Percentiles rank a stretch among this genome's conserved stretches.
These are phyloP conservation scores for Strigops habroptila DNA, from an alignment of 2,113 vertebrate species.

Conservation along the genomic window DNA sequence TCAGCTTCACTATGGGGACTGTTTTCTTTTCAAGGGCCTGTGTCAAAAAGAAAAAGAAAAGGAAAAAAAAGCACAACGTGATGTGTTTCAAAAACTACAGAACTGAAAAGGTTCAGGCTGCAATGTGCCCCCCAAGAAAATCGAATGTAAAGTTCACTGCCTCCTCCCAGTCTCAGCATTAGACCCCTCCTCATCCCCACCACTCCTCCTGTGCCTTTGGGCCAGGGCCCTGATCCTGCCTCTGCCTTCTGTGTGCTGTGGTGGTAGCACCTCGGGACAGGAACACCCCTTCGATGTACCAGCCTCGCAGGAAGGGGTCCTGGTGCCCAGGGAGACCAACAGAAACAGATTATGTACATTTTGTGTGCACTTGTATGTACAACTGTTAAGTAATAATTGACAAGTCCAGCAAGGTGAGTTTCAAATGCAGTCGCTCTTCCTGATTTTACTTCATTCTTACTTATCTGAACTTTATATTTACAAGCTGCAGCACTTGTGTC, in stretches of 20 bases:
- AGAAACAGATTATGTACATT: not conserved
- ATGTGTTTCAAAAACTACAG: not conserved
- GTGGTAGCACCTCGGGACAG: not conserved
- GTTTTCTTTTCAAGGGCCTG: conserved; percentile 22
- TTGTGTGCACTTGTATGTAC: not conserved
- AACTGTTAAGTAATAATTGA: not conserved
- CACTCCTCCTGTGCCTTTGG: not conserved
- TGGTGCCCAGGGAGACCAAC: not conserved
- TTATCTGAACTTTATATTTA: not conserved
- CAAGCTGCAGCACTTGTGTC: not conserved
- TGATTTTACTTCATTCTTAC: not conserved
- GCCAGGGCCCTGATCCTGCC: not conserved
- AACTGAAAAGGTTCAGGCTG: not conserved
- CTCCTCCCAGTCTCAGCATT: not conserved
- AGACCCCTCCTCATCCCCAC: not conserved
- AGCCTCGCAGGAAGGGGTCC: not conserved
- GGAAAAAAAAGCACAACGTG: not conserved
- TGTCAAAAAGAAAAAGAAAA: not conserved
- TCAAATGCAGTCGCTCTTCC: not conserved
- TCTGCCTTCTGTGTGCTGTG: not conserved
- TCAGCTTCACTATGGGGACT: conserved; percentile 20
- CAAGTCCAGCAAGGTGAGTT: not conserved
- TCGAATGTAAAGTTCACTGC: not conserved
- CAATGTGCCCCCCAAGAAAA: not conserved
- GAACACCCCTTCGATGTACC: not conserved